Percentiles rank a stretch among this genome's conserved stretches.
These are phyloP conservation scores for Sebastes melanostomus DNA, from an alignment of 2,797 vertebrate genomes.

Conservation along the genomic window DNA sequence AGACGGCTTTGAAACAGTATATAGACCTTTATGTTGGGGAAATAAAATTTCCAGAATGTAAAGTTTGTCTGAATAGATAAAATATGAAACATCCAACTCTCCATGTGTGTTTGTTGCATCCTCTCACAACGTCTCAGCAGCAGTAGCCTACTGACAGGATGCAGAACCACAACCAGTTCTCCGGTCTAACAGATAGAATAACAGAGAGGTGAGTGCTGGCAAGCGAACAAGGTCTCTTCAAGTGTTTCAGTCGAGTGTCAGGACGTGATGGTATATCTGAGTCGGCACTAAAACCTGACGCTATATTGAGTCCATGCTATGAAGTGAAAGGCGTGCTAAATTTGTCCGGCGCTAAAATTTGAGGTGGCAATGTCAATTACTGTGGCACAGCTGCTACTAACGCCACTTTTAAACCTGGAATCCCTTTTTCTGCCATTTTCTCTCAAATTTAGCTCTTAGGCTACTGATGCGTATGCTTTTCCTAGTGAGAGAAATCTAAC, in stretches of 20 bases:
- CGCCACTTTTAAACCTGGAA: constrained; percentile 38
- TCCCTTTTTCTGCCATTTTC: constrained; percentile 16
- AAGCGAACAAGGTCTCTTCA: constrained; percentile 40
- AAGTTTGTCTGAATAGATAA: neutral
- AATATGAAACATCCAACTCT: neutral
- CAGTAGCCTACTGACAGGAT: neutral
- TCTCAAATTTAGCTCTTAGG: neutral
- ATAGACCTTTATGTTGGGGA: neutral
- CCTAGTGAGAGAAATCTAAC: neutral
- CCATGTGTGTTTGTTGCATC: neutral
- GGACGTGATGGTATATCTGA: constrained; percentile 71
- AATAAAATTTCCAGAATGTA: neutral
- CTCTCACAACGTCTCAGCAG: neutral
- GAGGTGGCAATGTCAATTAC: constrained; percentile 63
- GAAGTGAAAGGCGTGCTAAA: constrained; percentile 73
- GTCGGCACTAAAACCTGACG: constrained; percentile 71
- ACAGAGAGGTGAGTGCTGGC: constrained; percentile 27
- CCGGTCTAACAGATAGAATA: neutral
- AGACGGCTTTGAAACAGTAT: neutral
- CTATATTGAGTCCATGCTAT: constrained; percentile 63
- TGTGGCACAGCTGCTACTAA: constrained; percentile 61
- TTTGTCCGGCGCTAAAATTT: constrained; percentile 72
- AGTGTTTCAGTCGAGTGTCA: constrained; percentile 57
- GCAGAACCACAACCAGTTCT: neutral
- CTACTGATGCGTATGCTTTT: neutral